phyloP scores from a whole-genome alignment of 2,113 vertebrate genomes.

The Sprattus sprattus region DNA sequence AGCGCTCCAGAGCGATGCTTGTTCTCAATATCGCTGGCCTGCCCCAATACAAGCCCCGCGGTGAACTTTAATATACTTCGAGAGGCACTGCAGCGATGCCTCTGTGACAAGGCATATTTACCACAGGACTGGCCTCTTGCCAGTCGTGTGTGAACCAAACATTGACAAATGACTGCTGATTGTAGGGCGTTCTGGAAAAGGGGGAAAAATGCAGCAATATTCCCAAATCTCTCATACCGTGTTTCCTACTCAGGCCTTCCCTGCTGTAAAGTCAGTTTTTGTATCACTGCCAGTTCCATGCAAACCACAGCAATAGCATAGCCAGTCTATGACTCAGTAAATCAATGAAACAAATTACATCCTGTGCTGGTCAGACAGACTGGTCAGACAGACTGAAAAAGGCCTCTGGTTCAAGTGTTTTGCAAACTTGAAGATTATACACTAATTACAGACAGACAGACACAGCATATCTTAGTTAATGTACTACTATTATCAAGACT shows the following conservation, averaged over 20 bases:
- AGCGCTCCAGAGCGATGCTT: neutral
- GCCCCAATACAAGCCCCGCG: neutral
- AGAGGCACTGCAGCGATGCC: conserved; percentile 2
- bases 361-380: neutral
- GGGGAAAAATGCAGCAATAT: neutral
- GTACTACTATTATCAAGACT: neutral
- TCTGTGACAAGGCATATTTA: neutral
- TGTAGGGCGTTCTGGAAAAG: neutral
- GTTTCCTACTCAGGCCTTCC: neutral
- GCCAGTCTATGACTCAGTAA: neutral
- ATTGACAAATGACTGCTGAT: conserved; percentile 6
- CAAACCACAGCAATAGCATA: conserved; percentile 3
- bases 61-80: conserved; percentile 14
- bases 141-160: conserved; percentile 11
- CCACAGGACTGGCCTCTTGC: neutral
- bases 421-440: neutral
- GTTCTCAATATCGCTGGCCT: neutral
- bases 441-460: neutral
- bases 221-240: neutral
- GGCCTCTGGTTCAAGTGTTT: neutral
- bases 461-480: neutral
- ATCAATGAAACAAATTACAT: neutral
- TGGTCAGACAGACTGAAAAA: neutral
- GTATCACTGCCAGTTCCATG: neutral
- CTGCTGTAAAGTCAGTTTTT: neutral